A percentile compares a stretch with the other conserved stretches of the same genome.
Evolutionary conservation across 2,888 invertebrate genomes (phyloP).

Genomic region (Dyspetes luteomarginatus): DNA sequence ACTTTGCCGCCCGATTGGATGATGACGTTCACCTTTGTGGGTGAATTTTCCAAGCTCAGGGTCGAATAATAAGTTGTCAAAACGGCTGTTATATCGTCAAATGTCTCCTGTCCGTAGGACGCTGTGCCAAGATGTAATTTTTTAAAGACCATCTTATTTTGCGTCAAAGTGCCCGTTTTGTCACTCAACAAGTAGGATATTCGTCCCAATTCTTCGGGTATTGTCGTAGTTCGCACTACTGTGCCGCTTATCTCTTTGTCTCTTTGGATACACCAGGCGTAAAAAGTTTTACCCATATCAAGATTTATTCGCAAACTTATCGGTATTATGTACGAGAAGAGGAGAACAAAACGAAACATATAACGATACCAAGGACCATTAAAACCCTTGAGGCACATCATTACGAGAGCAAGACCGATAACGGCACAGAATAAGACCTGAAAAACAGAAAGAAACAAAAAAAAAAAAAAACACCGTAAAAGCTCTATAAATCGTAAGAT

Average conservation of each 20-base stretch:
- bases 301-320: slow-evolving; percentile 99
- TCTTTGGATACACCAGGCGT: slow-evolving; percentile 97
- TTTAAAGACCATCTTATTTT: slow-evolving; percentile 99
- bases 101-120: slow-evolving; percentile 93
- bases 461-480: not conserved
- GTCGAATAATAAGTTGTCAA: slow-evolving; percentile 75
- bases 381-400: slow-evolving; percentile 98
- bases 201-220: slow-evolving; percentile 98
- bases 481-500: no score
- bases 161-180: slow-evolving; percentile 99
- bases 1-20: slow-evolving; percentile 83
- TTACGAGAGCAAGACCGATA: slow-evolving; percentile 93
- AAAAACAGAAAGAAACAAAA: slow-evolving; percentile 48
- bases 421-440: slow-evolving; percentile 95
- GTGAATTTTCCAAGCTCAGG: slow-evolving; percentile 72
- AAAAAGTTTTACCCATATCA: slow-evolving; percentile 99
- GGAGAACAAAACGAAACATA: slow-evolving; percentile 96
- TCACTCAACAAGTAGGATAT: slow-evolving; percentile 98
- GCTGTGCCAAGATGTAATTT: slow-evolving; percentile 97
- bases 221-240: slow-evolving; percentile 98
- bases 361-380: slow-evolving; percentile 98
- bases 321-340: slow-evolving; percentile 99
- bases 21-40: slow-evolving; percentile 65
- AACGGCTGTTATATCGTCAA: slow-evolving; percentile 88
- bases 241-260: slow-evolving; percentile 97